Base-by-base conservation (phyloP, 2,888 invertebrate species). In the Apotomis betuletana region DNA sequence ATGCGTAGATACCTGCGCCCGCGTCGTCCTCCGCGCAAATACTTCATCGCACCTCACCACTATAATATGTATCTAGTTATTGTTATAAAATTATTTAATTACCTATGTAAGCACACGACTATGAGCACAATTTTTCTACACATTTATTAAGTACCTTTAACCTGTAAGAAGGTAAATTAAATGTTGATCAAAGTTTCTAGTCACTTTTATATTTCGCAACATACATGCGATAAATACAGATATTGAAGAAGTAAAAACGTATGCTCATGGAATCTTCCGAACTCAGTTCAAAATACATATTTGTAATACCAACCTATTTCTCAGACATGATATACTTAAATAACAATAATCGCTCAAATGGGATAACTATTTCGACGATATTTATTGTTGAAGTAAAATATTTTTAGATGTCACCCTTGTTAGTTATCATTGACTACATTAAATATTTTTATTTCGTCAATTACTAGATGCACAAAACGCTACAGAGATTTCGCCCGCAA, bases 371-470 rank as follows among this genome's bases (percentile, higher is more conserved):
- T 87, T 86, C 83, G 83, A 86, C 86, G 81, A 83, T 84, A 78
- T 87, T 84, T 88, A 88, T 84, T 83, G 86, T 88, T 87, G 86
- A 81, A 88, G 83, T 87, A 84, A 80, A 81, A 91, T 92, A 92
- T 92, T 92, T 92, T 92, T 92, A 91, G 92, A 91, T 78, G 81
- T 85, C 85, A 85, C 87, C 88, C 84, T 91, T 92, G 90, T 91
- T 59, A 88, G 85, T 81, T 84, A 82, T 82, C 83, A 85, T 81
- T 27, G 27, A 27, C 63, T 74, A 81, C 81, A 82, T 80, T 77
- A 77, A 79, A 81, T 80, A 76, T 71, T 82, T 77, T 86, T 87
- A 76, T 86, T 88, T 87, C 76, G 81, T 83, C 80, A 83, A 83
- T 85, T 85, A 82, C 36, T 80, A 85, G 77, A 78, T 79, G 77